Evolutionary conservation across 2,888 invertebrate species (phyloP), one percentile per base, ranked within the genome.

Genomic region (Malthinus seriepunctatus): DNA sequence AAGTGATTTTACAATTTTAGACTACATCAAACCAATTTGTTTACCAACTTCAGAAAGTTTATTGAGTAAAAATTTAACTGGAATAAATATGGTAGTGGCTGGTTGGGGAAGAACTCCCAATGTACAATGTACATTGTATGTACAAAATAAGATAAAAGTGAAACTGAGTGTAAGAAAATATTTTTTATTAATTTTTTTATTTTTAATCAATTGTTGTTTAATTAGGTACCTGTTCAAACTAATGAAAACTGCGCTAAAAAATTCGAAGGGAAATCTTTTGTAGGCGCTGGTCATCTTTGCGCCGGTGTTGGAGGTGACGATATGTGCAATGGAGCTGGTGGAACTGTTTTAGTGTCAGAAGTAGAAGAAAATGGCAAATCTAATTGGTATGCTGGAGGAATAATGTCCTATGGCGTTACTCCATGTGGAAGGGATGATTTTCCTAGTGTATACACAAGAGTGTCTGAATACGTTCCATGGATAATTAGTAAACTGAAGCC

Each of bases 251-350:
- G 89, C 71, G 76, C 74, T 1, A 64, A 66, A 0, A 80, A 80
- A 0, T 91, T 87, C 74, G 76, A 73, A 8, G 61, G 70, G 51
- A 81, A 79, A 3, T 76, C 74, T 5, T 79, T 85, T 0, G 65
- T 63, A 0, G 68, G 86, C 0, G 77, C 78, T 32, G 79, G 80
- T 0, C 87, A 88, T 69, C 71, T 87, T 54, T 87, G 87, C 5
- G 23, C 23, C 23, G 23, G 23, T 70, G 85, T 85, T 2, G 86
- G 86, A 1, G 86, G 86, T 1, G 76, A 80, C 38, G 86, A 86
- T 70, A 83, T 86, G 0, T 87, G 87, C 63, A 73, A 80, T n/a
- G 85, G 86, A 4, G 86, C 87, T 68, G 85, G 85, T 46, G 87
- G 87, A 8, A 87, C 87, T 0, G 85, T 87, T 0, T 75, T 87